Evolutionary conservation across 2,888 invertebrate species (phyloP), one percentile per base, ranked within the genome.

Genomic region (Furcula furcula): DNA sequence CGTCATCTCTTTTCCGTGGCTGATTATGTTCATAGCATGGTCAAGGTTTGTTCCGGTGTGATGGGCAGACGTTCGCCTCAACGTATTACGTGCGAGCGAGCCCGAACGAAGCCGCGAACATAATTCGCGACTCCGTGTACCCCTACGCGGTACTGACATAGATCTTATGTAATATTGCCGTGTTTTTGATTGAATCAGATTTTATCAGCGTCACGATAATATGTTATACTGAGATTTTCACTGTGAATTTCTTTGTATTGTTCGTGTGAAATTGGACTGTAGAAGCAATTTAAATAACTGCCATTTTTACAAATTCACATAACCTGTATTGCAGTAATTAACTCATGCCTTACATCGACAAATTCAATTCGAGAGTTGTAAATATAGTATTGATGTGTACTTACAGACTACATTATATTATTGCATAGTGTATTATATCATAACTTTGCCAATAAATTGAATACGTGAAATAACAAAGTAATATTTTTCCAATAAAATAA

Each of bases 401-500:
- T 52, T 58, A 55, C 29, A 18, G 21, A 43, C 43, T 46, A 46
- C 35, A 46, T 39, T 31, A 4, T 26, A 40, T 33, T 34, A 40
- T 19, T 38, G 38, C 25, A 40, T 26, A 39, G 32, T 36, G 38
- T 40, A 38, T 33, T 45, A 21, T 49, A 38, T 33, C 42, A 21
- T 49, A 31, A 41, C 36, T 45, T 39, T 42, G 42, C 44, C 46
- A 49, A 44, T 42, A 34, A 44, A 26, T 30, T 26, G 26, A 40
- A 34, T 22, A 27, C 45, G 35, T 55, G 40, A 44, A 50, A 29
- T 50, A 45, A 36, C 21, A 34, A 41, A 41, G 26, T 29, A 58
- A 47, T 58, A 58, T 56, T 58, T 56, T 57, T 58, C 39, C 55
- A 51, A 44, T 37, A 45, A 37, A 51, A 44, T 37, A 45, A 37